A percentile compares a stretch with the other conserved stretches of the same genome.
phyloP scores from a whole-genome alignment of 1,140 invertebrate genomes.

The Oreohelix idahoensis region DNA sequence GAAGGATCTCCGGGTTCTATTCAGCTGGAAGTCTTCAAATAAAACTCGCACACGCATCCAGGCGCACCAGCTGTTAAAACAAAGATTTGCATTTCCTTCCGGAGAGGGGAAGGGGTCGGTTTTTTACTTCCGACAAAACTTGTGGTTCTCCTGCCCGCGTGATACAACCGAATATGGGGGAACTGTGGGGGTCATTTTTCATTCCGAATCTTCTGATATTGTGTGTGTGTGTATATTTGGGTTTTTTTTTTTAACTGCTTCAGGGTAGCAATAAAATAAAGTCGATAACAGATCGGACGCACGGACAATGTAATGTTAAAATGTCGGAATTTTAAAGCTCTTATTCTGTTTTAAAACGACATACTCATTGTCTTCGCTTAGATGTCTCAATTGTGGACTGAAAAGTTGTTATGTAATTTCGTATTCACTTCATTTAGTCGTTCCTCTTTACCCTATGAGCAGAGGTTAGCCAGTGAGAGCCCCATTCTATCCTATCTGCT shows the following conservation, averaged over 20 bases:
- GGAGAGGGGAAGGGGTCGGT: background rate
- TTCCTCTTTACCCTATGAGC: no score
- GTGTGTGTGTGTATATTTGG: no score
- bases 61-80: slow-evolving; percentile 36
- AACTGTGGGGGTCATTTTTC: background rate
- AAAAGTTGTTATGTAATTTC: no score
- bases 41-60: slow-evolving; percentile 41
- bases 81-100: slow-evolving; percentile 43
- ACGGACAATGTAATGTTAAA: no score
- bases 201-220: background rate
- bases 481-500: no score
- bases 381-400: no score
- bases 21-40: slow-evolving; percentile 44
- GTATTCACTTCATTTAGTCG: no score
- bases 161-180: background rate
- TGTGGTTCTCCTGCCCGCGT: background rate
- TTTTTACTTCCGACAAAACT: background rate
- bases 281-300: background rate
- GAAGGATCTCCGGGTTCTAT: slow-evolving; percentile 40
- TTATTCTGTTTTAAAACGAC: no score
- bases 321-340: no score
- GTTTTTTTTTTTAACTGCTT: no score
- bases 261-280: background rate
- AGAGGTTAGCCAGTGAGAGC: no score
- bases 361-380: no score